Base-by-base conservation (phyloP, 2,113 vertebrate genomes). In the Tricholaema leucomelas region DNA sequence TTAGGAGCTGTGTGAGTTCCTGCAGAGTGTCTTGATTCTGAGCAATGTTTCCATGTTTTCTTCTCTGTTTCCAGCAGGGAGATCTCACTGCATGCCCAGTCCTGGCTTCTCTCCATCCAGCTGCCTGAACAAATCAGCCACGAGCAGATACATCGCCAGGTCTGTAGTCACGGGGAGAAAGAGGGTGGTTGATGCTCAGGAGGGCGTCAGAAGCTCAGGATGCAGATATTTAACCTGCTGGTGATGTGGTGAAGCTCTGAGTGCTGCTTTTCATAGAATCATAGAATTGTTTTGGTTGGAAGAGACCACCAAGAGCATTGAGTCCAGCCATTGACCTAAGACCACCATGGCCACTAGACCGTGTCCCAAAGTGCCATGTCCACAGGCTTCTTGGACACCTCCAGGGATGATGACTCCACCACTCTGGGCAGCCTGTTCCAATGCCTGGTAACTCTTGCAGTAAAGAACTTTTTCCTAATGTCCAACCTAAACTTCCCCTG, bases 101-200 rank as follows among this genome's bases (percentile, higher is more conserved):
- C 87, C 97, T 18, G 93, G 92, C 17, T 11, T 44, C 54, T 84
- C 79, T 33, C 28, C 96, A 8, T 44, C 89, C 17, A 16, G 30
- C 52, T 94, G 81, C 36, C 58, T 89, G 50, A 92, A 24, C 86
- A 95, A 96, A 60, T 76, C 96, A 23, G 96, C 96, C 6, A 97
- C 95, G 7, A 98, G 97, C 76, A 98, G 98, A 13, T 98, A 98
- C 91, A 97, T 99, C 8, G 99, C 99, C 97, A 99, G 98, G 99
- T 99, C 65, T 77, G 97, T 95, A 35, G 33, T 28, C 2, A 0
- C 1, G 1, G 28, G 23, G 64, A 79, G 38, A 23, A 54, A 30
- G 7, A 2, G 2, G 0, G 1, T 38, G 60, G 28, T 44, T 72
- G 72, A 13, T 7, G 9, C 24, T 60, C 24, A 8, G 24, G 31